Percentiles rank a stretch among this genome's conserved stretches.
Conservation (phyloP, 1,140 invertebrate species). For the Anthonomus grandis region DNA sequence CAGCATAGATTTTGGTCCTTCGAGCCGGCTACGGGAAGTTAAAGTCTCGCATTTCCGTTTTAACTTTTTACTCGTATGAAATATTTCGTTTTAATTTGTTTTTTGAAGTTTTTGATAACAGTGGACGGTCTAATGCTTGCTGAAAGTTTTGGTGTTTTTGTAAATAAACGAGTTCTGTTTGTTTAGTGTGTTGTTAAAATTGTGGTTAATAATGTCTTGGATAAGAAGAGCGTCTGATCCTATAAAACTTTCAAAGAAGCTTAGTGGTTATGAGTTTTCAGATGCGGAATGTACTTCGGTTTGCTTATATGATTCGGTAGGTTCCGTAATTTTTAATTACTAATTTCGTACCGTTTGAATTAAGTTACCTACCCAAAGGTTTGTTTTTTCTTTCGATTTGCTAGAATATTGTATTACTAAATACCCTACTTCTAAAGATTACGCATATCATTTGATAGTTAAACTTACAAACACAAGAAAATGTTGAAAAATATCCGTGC, state of each 20-base stretch:
- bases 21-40: slow-evolving; percentile 2
- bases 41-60: slow-evolving; percentile 8
- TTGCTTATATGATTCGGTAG: slow-evolving; percentile 12
- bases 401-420: too few relatives aligned
- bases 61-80: neutral
- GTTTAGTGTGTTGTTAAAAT: neutral
- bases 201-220: slow-evolving; percentile 12
- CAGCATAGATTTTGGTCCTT: too few relatives aligned
- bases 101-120: neutral
- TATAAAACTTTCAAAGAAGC: slow-evolving; percentile 1
- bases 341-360: too few relatives aligned
- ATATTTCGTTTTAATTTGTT: neutral
- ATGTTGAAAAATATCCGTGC: too few relatives aligned
- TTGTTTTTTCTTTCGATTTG: too few relatives aligned
- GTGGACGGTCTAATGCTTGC: neutral
- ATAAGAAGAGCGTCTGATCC: slow-evolving; percentile 11
- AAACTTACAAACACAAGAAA: too few relatives aligned
- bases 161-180: neutral
- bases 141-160: neutral
- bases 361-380: too few relatives aligned
- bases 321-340: too few relatives aligned
- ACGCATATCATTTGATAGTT: too few relatives aligned
- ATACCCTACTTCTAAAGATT: too few relatives aligned
- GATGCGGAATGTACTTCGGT: slow-evolving; percentile 3
- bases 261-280: neutral